Conservation (phyloP, 2,797 vertebrate genomes). For the Spinus pinus region DNA sequence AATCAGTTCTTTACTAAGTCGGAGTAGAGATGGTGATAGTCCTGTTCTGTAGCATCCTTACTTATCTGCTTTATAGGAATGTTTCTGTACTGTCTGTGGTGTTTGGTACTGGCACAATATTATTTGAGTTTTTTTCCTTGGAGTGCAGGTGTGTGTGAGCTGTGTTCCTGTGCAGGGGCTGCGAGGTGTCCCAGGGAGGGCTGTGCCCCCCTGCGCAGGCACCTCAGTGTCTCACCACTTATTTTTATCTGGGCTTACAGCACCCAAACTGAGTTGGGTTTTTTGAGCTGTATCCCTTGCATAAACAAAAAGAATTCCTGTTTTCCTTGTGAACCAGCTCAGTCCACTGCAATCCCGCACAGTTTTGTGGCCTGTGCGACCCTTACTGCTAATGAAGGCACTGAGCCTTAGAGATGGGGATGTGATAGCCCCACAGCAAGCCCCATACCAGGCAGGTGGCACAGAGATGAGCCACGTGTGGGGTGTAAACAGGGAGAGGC, state of each 20-base stretch:
- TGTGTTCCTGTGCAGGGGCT: fast-evolving
- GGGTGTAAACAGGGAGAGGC: not conserved
- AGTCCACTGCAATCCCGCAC: fast-evolving
- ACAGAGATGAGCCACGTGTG: fast-evolving
- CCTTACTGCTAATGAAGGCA: not conserved
- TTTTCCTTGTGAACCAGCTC: not conserved
- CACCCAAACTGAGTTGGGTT: too few relatives aligned
- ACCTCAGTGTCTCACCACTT: not conserved
- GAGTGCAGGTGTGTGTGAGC: not conserved
- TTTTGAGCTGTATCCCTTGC: not conserved
- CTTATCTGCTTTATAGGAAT: not conserved
- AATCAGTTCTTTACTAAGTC: not conserved
- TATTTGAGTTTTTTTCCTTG: too few relatives aligned
- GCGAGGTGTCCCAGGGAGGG: fast-evolving
- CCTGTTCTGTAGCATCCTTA: not conserved
- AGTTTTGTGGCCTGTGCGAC: not conserved
- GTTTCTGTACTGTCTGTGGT: not conserved
- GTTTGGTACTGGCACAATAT: not conserved
- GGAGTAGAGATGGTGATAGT: not conserved
- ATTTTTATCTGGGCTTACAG: not conserved
- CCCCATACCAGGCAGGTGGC: fast-evolving
- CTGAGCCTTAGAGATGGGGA: not conserved
- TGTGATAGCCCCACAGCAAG: not conserved
- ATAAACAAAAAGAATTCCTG: not conserved
- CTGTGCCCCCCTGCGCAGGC: not conserved